Percentiles rank a stretch among this genome's conserved stretches.
These are phyloP conservation scores for Sebastes steindachneri DNA, from an alignment of 2,797 vertebrate species.

Conservation along the genomic window DNA sequence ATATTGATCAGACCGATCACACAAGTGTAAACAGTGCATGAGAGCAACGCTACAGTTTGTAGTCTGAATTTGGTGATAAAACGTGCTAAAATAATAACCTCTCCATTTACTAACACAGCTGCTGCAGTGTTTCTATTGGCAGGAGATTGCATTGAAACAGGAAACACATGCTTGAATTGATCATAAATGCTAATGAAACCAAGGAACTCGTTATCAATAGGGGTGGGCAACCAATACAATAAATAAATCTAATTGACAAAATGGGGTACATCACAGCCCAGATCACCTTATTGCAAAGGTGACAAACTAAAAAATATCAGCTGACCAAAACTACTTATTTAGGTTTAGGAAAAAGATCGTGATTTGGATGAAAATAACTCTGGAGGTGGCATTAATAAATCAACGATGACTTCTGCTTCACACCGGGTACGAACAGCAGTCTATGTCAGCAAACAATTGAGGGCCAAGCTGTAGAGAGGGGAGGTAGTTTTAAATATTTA, in stretches of 20 bases:
- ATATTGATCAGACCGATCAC: background rate
- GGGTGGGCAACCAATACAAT: background rate
- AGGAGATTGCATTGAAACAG: too few species aligned
- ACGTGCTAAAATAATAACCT: background rate
- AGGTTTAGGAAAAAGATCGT: too few species aligned
- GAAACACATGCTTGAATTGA: background rate
- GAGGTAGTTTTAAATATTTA: too few species aligned
- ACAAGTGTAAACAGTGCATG: background rate
- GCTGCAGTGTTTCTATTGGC: too few species aligned
- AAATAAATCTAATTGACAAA: background rate
- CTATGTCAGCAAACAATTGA: too few species aligned
- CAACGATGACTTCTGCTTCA: too few species aligned
- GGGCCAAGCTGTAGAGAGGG: too few species aligned
- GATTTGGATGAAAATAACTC: too few species aligned
- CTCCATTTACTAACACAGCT: background rate
- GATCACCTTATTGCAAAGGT: background rate
- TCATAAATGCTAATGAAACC: background rate
- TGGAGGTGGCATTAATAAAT: too few species aligned
- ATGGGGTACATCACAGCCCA: background rate
- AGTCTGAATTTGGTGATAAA: background rate
- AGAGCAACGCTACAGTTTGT: background rate
- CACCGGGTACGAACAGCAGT: fast-evolving
- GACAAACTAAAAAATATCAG: background rate
- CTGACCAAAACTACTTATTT: too few species aligned
- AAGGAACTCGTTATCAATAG: too few species aligned